Conservation (phyloP, 2,888 invertebrate species). For the Microplitis manilae region DNA sequence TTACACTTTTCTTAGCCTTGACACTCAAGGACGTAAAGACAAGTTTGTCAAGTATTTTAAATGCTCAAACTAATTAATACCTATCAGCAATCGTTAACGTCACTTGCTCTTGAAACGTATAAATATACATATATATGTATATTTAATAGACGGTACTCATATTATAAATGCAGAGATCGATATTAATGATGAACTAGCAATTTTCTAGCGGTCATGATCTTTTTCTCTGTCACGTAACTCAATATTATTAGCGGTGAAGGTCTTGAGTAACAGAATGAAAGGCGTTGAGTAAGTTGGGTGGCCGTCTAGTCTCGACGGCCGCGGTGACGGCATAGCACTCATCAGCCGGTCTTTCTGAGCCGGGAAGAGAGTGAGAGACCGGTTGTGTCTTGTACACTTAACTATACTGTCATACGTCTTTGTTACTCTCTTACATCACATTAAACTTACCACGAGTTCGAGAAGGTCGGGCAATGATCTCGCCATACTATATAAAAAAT, state of each 20-base stretch:
- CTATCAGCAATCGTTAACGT: slow-evolving; percentile 5
- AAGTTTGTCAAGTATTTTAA: background rate
- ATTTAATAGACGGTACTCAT: too few species aligned
- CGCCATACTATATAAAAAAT: background rate
- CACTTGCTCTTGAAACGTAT: background rate
- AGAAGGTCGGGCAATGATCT: slow-evolving; percentile 31
- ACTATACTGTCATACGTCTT: background rate
- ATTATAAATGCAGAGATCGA: background rate
- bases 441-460: background rate
- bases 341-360: background rate
- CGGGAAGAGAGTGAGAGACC: background rate
- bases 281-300: slow-evolving; percentile 37
- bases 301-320: slow-evolving; percentile 8
- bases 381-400: slow-evolving; percentile 12
- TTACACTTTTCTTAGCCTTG: background rate
- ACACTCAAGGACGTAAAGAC: background rate
- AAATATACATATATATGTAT: background rate
- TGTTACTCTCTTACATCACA: slow-evolving; percentile 8
- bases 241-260: slow-evolving; percentile 25
- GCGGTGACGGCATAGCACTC: background rate
- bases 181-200: background rate
- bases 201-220: slow-evolving; percentile 20
- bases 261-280: slow-evolving; percentile 10
- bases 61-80: slow-evolving; percentile 5
- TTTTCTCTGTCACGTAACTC: slow-evolving; percentile 14